phyloP scores from a whole-genome alignment of 2,797 vertebrate species.

The Garrulus glandarius region DNA sequence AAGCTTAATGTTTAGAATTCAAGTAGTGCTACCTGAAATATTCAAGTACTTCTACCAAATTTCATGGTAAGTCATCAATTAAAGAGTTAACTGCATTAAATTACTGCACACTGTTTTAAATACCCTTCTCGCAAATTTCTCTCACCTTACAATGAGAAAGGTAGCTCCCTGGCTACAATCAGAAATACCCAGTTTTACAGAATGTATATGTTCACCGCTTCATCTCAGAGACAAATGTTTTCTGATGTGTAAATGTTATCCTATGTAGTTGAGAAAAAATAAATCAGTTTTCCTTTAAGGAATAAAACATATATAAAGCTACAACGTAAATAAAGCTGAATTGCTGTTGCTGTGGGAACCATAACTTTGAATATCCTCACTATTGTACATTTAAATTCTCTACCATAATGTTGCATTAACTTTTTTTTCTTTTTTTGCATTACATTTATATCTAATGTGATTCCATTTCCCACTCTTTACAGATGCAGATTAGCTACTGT shows the following conservation, averaged over 20 bases:
- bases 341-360: slow-evolving; percentile 62
- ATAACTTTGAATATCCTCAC: slow-evolving; percentile 55
- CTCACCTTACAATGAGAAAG: background rate
- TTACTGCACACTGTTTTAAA: background rate
- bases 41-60: background rate
- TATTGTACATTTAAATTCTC: slow-evolving; percentile 65
- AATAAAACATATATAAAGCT: slow-evolving; percentile 29
- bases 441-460: slow-evolving; percentile 75
- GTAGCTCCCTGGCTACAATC: background rate
- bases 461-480: slow-evolving; percentile 74
- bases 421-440: slow-evolving; percentile 58
- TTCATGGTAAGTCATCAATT: background rate
- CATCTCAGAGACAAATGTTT: background rate
- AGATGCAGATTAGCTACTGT: slow-evolving; percentile 76
- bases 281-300: slow-evolving; percentile 31
- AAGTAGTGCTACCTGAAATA: background rate
- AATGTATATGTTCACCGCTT: background rate
- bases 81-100: background rate
- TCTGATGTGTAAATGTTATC: background rate
- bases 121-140: background rate
- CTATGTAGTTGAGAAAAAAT: background rate
- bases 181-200: background rate
- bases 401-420: slow-evolving; percentile 67
- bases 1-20: background rate
- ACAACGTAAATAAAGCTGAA: slow-evolving; percentile 4